A percentile compares a stretch with the other conserved stretches of the same genome.
Conservation (phyloP, 2,797 vertebrate species). For the Myripristis jacobus region DNA sequence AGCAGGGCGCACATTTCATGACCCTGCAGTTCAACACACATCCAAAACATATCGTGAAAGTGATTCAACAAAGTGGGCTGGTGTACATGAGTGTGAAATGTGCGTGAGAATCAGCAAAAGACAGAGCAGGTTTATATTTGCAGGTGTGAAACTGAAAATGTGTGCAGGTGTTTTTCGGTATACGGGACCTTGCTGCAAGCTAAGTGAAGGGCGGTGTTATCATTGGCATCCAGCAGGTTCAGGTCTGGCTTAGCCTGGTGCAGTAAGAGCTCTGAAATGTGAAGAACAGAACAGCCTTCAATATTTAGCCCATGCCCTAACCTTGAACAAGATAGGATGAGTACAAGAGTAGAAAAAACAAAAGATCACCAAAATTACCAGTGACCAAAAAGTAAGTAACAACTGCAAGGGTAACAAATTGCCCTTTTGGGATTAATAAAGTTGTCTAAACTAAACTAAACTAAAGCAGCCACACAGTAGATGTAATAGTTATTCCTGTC, state of each 20-base stretch:
- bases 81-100: not conserved
- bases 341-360: not conserved
- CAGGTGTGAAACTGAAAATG: not conserved
- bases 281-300: conserved; percentile 49
- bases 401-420: conserved; percentile 5
- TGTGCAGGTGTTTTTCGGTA: conserved; percentile 38
- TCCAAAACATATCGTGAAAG: conserved; percentile 14
- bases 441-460: too few species aligned
- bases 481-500: not conserved
- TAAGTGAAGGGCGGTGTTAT: conserved; percentile 98
- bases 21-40: conserved; percentile 82
- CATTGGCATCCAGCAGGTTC: conserved; percentile 92
- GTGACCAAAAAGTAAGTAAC: not conserved
- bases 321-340: not conserved
- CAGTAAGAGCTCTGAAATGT: conserved; percentile 87
- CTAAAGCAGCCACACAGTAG: not conserved
- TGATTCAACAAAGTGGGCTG: not conserved
- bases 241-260: conserved; percentile 92
- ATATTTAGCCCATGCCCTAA: not conserved
- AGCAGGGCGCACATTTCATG: conserved; percentile 98
- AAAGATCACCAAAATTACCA: too few species aligned
- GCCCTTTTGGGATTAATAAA: too few species aligned
- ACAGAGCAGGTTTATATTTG: not conserved
- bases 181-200: conserved; percentile 99
- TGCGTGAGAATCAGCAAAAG: not conserved